Percentiles rank a stretch among this genome's conserved stretches.
These are phyloP conservation scores for Liodrosophila aerea DNA, from an alignment of 2,888 invertebrate genomes.

Conservation along the genomic window DNA sequence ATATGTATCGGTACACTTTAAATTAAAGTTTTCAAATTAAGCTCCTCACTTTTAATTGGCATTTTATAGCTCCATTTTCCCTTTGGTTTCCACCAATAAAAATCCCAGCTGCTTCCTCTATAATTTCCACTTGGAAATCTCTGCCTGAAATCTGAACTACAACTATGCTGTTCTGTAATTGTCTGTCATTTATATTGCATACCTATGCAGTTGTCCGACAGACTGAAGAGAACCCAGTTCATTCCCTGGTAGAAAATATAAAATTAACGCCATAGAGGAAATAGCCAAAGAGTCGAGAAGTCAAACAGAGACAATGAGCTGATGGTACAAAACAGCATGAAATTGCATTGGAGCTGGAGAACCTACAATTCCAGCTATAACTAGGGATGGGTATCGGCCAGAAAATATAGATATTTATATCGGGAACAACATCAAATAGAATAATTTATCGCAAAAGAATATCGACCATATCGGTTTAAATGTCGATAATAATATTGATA, in stretches of 20 bases:
- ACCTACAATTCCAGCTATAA: no score
- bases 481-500: no score
- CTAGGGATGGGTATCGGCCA: no score
- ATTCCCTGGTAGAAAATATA: conserved; percentile 58
- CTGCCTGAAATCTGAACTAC: conserved; percentile 11
- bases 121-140: conserved; percentile 19
- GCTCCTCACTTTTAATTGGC: no score
- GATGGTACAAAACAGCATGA: conserved; percentile 15
- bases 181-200: conserved; percentile 13
- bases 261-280: conserved; percentile 64
- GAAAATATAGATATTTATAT: no score
- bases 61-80: background rate
- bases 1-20: no score
- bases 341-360: background rate
- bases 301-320: conserved; percentile 51
- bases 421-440: no score
- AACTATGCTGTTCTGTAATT: background rate
- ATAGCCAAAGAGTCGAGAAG: conserved; percentile 43
- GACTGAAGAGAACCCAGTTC: background rate
- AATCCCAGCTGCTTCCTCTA: background rate
- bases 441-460: no score
- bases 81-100: background rate
- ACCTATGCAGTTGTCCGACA: conserved; percentile 11
- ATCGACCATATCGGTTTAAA: no score
- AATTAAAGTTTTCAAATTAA: no score